These are phyloP conservation scores for Anguilla megastoma DNA, from an alignment of 2,797 vertebrate genomes.

Conservation along the genomic window DNA sequence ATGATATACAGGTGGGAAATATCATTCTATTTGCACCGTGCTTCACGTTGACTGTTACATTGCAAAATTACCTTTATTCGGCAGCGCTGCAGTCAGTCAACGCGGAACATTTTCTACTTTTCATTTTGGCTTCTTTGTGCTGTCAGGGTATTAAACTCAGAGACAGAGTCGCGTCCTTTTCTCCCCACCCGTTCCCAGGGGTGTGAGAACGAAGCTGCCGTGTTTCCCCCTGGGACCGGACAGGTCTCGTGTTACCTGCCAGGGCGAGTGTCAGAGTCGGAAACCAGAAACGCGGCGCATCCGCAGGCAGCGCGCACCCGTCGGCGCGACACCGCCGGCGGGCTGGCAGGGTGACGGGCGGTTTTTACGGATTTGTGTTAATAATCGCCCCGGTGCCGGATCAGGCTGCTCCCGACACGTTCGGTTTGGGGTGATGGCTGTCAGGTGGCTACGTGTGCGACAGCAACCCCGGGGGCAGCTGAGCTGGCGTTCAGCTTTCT, in stretches of 20 bases:
- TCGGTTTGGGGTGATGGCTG: constrained; percentile 40
- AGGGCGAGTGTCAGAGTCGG: too few species aligned
- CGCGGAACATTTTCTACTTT: not conserved
- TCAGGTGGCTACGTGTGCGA: constrained; percentile 32
- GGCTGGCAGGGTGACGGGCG: not conserved
- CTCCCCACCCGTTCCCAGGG: too few species aligned
- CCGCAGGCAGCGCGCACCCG: not conserved
- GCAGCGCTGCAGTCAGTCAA: not conserved
- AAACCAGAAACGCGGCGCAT: not conserved
- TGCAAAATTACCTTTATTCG: not conserved
- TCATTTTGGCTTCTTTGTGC: not conserved
- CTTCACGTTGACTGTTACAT: too few species aligned
- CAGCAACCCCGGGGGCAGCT: constrained; percentile 6
- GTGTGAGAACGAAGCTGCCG: too few species aligned
- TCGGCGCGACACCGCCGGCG: not conserved
- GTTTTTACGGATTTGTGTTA: not conserved
- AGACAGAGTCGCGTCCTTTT: not conserved
- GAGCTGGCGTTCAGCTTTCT: constrained; percentile 16
- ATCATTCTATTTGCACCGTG: not conserved
- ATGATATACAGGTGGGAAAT: not conserved
- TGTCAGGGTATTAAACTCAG: not conserved
- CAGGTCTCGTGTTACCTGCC: not conserved
- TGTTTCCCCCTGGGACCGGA: not conserved
- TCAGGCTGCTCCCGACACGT: constrained; percentile 45
- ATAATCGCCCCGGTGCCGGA: constrained; percentile 19